These are phyloP conservation scores for Agapornis canus DNA, from an alignment of 2,797 vertebrate species.

Conservation along the genomic window DNA sequence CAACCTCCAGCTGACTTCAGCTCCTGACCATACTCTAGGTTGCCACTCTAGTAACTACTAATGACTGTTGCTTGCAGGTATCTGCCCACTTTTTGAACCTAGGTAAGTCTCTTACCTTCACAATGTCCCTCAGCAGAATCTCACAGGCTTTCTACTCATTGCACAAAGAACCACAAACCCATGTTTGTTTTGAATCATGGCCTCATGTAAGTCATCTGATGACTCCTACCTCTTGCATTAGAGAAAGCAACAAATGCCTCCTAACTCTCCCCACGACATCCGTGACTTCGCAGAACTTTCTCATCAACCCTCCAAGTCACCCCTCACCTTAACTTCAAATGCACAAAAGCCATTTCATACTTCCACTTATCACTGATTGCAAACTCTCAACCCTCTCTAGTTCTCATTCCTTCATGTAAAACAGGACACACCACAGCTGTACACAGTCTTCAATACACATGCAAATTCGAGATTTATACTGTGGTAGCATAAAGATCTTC, in stretches of 20 bases:
- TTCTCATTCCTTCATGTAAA: background rate
- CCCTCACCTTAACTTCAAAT: background rate
- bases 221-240: background rate
- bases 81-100: background rate
- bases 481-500: background rate
- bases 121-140: background rate
- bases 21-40: background rate
- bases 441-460: background rate
- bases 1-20: background rate
- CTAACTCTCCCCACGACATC: background rate
- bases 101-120: background rate
- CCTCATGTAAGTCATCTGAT: background rate
- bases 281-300: background rate
- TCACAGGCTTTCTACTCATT: background rate
- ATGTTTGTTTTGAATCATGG: background rate
- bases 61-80: background rate
- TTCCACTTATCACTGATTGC: background rate
- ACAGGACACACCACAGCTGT: background rate
- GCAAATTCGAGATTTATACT: background rate
- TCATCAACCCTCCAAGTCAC: background rate
- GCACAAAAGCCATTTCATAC: background rate
- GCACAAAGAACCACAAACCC: background rate
- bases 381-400: background rate
- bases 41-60: background rate
- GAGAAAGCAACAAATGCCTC: background rate